phyloP scores from a whole-genome alignment of 2,797 vertebrate species.

The Sebastes taczanowskii region DNA sequence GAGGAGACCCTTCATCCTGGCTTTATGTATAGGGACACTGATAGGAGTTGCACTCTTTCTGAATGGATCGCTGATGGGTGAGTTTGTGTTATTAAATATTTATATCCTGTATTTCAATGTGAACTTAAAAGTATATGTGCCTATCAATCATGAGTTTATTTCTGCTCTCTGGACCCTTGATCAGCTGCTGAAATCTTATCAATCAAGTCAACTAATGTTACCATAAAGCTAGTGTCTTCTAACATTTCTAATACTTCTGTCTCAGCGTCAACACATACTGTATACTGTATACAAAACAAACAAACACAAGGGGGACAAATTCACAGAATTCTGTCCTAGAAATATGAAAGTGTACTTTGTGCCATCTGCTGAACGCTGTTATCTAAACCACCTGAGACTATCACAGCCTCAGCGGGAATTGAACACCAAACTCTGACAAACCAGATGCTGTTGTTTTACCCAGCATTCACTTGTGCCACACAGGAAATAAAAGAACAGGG shows the following conservation, averaged over 20 bases:
- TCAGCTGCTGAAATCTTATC: background rate
- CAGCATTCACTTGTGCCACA: slow-evolving; percentile 15
- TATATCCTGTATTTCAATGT: background rate
- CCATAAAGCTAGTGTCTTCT: background rate
- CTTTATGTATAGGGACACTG: slow-evolving; percentile 92
- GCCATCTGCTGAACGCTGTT: background rate
- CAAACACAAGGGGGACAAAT: background rate
- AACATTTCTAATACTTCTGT: no score
- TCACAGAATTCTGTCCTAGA: background rate
- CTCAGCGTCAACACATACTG: no score
- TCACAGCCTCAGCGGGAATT: background rate
- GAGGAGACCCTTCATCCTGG: slow-evolving; percentile 94
- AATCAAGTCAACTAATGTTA: background rate
- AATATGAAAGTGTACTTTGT: background rate
- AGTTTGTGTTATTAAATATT: slow-evolving; percentile 14
- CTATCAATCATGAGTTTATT: background rate
- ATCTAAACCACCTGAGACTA: slow-evolving; percentile 5
- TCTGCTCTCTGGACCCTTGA: background rate
- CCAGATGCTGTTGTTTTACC: background rate
- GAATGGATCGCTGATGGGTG: slow-evolving; percentile 95
- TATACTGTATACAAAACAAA: no score
- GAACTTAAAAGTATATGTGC: background rate
- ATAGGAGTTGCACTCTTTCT: slow-evolving; percentile 95
- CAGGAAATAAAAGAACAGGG: background rate
- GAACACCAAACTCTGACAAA: background rate